Evolutionary conservation across 2,888 invertebrate genomes (phyloP), one percentile per base, ranked within the genome.

Genomic region (Trimorus sp.): DNA sequence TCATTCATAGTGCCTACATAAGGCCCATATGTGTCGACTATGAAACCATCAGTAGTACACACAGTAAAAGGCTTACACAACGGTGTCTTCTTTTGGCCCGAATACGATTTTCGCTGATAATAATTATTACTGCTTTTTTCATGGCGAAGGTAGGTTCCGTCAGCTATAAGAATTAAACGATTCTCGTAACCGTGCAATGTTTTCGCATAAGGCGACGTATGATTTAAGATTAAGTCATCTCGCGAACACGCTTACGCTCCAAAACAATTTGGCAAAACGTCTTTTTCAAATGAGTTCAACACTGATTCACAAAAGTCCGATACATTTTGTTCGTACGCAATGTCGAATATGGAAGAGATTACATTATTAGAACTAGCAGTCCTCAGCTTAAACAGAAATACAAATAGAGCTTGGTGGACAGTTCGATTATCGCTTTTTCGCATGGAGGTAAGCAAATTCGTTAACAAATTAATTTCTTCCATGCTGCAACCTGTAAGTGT

Each of bases 31-130:
- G 83, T 66, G 59, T 85, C 80, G 12, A 79, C 62, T 77, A 60
- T 26, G 45, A 26, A 60, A 1, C 68, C 68, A 16, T 59, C 60
- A 11, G 36, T 56, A 1, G 5, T 36, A n/a, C 56, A 36, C 11
- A 53, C 53, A 8, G 53, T 53, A 48, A 69, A 36, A 40, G 45
- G 45, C 45, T 58, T 15, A 58, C 68, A 58, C 11, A 69, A 15
- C 15, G 56, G n/a, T 6, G 1, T 6, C 16, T 53, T 53, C 9
- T 51, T 51, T 15, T 51, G 51, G 5, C 51, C 83, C 14, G 76
- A 83, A 63, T 76, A 83, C 9, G 84, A 84, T 53, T 68, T 82
- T 11, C 83, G n/a, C 14, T 84, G 84, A 36, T 83, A 82, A 36
- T 69, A 54, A 66, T 83, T 83, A 38, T 82, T 82, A 0, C 36